Conservation (phyloP, 2,888 invertebrate species). For the Mythimna lalbum region DNA sequence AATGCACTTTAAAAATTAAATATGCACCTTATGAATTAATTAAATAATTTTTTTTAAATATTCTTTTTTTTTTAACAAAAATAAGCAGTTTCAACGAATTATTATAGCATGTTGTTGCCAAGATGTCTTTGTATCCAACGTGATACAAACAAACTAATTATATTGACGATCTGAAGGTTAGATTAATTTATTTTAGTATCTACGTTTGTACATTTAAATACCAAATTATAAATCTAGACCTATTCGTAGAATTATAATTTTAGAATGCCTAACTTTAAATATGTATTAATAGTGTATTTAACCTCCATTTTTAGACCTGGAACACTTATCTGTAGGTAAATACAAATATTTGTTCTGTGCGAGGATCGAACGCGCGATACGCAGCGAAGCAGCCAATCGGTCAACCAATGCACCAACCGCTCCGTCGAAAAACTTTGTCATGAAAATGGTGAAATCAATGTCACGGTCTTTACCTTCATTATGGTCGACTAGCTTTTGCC, state of each 20-base stretch:
- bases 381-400: too few relatives aligned
- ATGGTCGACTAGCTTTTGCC: background rate
- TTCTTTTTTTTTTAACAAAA: too few relatives aligned
- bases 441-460: slow-evolving; percentile 3
- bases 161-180: background rate
- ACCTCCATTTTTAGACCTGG: too few relatives aligned
- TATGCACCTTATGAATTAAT: background rate
- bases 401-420: too few relatives aligned
- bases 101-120: background rate
- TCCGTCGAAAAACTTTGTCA: background rate
- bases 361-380: too few relatives aligned
- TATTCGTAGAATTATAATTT: background rate
- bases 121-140: background rate
- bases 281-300: too few relatives aligned
- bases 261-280: background rate
- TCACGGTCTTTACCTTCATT: background rate
- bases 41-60: too few relatives aligned
- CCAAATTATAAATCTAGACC: background rate
- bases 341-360: too few relatives aligned
- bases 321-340: too few relatives aligned
- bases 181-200: background rate
- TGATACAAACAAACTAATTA: background rate
- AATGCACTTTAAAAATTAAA: background rate
- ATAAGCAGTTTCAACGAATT: too few relatives aligned
- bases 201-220: background rate